phyloP scores from a whole-genome alignment of 1,140 invertebrate genomes.

The Lucilia cuprina region DNA sequence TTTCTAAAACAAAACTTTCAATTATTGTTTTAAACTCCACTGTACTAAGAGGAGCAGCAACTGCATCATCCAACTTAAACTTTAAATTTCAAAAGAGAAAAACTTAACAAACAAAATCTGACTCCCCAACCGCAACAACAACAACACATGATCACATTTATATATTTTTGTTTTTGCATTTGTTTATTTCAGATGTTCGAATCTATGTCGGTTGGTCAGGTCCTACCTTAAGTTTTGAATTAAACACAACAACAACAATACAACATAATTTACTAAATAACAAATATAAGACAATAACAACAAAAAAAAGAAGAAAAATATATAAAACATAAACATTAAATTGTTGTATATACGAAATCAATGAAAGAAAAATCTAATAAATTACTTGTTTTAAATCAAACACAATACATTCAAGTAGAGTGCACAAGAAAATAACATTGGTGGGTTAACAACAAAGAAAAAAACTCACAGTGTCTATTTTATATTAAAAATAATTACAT shows the following conservation, averaged over 20 bases:
- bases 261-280: not conserved
- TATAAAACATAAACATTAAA: conserved; percentile 28
- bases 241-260: not conserved
- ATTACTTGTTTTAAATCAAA: not conserved
- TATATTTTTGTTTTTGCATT: not conserved
- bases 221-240: not conserved
- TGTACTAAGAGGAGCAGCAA: too few species aligned
- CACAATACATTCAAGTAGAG: not conserved
- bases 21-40: too few species aligned
- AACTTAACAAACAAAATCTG: too few species aligned
- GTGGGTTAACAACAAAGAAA: too few species aligned
- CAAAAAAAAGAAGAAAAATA: not conserved
- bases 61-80: too few species aligned
- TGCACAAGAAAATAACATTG: not conserved
- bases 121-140: not conserved
- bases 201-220: not conserved
- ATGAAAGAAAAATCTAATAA: not conserved
- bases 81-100: too few species aligned
- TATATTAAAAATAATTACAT: too few species aligned
- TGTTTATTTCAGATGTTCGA: not conserved
- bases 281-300: not conserved
- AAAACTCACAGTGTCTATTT: too few species aligned
- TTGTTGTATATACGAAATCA: conserved; percentile 51
- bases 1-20: too few species aligned
- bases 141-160: not conserved